Base-by-base conservation (phyloP, 2,797 vertebrate species). In the Siniperca scherzeri region DNA sequence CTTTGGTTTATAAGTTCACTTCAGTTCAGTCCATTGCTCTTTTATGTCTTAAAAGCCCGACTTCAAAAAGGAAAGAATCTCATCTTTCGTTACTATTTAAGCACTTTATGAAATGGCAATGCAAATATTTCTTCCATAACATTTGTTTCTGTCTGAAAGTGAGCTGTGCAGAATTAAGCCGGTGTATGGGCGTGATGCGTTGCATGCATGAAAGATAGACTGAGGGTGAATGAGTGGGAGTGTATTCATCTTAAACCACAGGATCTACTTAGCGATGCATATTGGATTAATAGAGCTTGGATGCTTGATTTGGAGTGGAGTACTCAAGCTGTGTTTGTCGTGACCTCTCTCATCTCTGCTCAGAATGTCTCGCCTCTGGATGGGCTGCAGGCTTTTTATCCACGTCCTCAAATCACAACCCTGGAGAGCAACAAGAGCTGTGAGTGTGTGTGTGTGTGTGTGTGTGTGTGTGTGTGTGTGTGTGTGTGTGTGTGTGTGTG, bases 311-410 rank as follows among this genome's bases (percentile, higher is more conserved):
- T 85, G 72, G 88, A 92, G 83, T 16, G 74, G 74, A 73, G 83
- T 48, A 50, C 91, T 92, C 73, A 46, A 72, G 78, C 82, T 79
- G 77, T 57, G 80, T 86, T 88, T 67, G 75, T 85, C 76, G 73
- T 90, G 90, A 92, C 88, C 92, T 89, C 85, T 74, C 84, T 91
- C 84, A 73, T 91, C 84, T 90, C 79, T 22, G 27, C 76, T 74
- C 70, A 68, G 61, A 71, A 75, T 82, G 56, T 76, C 74, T 75
- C 65, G 74, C 75, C 87, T 84, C 82, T 77, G 62, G 70, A 89
- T 56, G 70, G 64, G 81, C 85, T 77, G 81, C 38, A 1, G 81
- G 83, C 82, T 83, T 78, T 88, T 86, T 76, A 85, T 83, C 83
- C 61, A 57, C 55, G 40, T 83, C 81, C 89, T 92, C 84, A 42